These are phyloP conservation scores for Ceriagrion tenellum DNA, from an alignment of 2,888 invertebrate species.

Conservation along the genomic window DNA sequence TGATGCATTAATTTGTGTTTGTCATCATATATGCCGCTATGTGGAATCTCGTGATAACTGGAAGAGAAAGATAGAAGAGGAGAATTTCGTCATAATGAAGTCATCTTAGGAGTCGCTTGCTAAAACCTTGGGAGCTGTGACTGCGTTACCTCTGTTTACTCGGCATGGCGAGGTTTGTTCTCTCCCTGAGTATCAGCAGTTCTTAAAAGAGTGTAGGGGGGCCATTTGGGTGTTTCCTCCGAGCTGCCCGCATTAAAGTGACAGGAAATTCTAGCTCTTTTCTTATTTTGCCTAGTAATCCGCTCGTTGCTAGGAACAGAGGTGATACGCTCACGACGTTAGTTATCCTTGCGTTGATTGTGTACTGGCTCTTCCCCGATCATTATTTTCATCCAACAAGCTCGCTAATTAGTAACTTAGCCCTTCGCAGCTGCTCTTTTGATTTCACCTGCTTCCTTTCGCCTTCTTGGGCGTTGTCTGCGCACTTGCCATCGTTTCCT, in stretches of 20 bases:
- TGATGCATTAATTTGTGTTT: not conserved
- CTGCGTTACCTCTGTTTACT: constrained; percentile 22
- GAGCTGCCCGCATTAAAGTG: not conserved
- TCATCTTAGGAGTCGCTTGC: not conserved
- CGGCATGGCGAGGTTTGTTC: not conserved
- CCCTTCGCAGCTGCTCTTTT: not conserved
- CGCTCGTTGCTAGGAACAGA: not conserved
- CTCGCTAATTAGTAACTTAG: not conserved
- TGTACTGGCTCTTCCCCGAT: not conserved
- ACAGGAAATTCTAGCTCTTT: not conserved
- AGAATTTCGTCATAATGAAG: not conserved
- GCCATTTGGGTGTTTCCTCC: not conserved
- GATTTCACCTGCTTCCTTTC: constrained; percentile 40
- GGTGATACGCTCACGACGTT: not conserved
- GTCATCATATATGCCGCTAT: not conserved
- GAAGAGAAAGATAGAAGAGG: not conserved
- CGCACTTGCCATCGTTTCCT: constrained; percentile 38
- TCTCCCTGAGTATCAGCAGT: not conserved
- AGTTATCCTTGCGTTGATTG: not conserved
- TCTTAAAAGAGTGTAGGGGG: not conserved
- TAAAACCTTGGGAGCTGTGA: not conserved
- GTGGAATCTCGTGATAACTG: not conserved
- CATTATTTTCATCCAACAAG: not conserved
- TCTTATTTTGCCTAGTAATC: not conserved
- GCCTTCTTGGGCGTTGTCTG: constrained; percentile 42